phyloP scores from a whole-genome alignment of 2,113 vertebrate genomes.

The Fregetta grallaria region DNA sequence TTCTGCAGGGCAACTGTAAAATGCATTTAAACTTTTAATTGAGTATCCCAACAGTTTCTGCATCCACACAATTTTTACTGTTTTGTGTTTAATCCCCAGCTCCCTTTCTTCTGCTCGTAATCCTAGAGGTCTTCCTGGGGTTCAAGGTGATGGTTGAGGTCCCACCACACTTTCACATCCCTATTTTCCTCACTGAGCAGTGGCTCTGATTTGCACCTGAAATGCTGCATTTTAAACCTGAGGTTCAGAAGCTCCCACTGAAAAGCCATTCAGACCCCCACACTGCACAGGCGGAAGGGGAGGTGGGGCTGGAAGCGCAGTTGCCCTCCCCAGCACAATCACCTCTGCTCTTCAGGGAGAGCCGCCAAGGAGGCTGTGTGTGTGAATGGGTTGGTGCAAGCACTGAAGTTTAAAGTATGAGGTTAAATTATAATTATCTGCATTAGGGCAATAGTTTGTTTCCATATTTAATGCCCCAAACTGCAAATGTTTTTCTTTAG shows the following conservation, averaged over 20 bases:
- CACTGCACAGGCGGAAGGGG: accelerated
- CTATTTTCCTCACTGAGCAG: background rate
- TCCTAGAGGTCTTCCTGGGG: background rate
- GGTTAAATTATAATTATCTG: background rate
- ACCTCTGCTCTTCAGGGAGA: background rate
- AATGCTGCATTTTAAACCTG: background rate
- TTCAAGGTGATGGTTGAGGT: background rate
- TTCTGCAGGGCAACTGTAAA: background rate
- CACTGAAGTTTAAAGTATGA: background rate
- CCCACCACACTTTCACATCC: background rate
- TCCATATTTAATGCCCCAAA: background rate
- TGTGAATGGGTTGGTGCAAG: background rate
- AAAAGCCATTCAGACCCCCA: background rate
- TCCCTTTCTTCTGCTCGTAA: background rate
- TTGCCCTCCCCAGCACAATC: background rate
- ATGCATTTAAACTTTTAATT: background rate
- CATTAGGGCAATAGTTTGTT: background rate
- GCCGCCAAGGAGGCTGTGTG: too few species aligned
- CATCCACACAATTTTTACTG: background rate
- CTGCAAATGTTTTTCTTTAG: background rate
- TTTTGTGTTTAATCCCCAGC: background rate
- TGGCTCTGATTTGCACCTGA: background rate
- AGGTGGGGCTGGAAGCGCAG: background rate
- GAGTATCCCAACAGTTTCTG: background rate
- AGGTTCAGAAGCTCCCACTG: background rate